phyloP scores from a whole-genome alignment of 2,888 invertebrate species.

The Odontocolon sp. region DNA sequence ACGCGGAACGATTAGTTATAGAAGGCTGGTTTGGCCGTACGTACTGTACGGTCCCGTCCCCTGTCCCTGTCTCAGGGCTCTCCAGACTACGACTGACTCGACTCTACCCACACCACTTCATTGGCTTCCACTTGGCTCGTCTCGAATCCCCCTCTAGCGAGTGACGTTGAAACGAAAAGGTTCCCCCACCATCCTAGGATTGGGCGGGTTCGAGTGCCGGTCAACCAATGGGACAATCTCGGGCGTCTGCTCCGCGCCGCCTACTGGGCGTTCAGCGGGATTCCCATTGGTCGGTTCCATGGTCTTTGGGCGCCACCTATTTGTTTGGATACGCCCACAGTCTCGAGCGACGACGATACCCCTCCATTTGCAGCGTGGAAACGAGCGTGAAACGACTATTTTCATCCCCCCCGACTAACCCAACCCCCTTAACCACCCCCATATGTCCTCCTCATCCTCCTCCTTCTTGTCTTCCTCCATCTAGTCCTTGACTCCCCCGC shows the following conservation, averaged over 20 bases:
- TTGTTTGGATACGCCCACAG: constrained; percentile 75
- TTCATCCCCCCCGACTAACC: constrained; percentile 50
- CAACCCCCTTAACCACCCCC: background rate
- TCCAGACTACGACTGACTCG: constrained; percentile 81
- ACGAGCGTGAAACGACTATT: constrained; percentile 71
- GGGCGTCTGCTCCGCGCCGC: constrained; percentile 47
- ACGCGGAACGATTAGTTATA: constrained; percentile 38
- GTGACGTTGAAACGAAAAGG: constrained; percentile 82
- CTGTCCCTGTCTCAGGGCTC: constrained; percentile 79
- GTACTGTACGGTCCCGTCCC: constrained; percentile 77
- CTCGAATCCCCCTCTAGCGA: constrained; percentile 82
- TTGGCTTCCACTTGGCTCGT: constrained; percentile 75
- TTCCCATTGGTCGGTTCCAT: constrained; percentile 79
- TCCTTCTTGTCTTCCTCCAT: background rate
- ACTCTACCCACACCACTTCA: constrained; percentile 80
- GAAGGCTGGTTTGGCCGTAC: constrained; percentile 48
- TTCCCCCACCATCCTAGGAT: constrained; percentile 76
- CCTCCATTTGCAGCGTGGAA: constrained; percentile 63
- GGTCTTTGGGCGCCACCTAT: constrained; percentile 70
- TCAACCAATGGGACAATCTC: constrained; percentile 78
- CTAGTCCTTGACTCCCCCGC: constrained; percentile 43
- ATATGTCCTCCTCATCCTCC: background rate
- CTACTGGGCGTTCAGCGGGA: constrained; percentile 48
- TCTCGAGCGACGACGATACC: constrained; percentile 48
- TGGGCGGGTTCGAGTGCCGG: constrained; percentile 75